Evolutionary conservation across 1,140 invertebrate genomes (phyloP), one percentile per base, ranked within the genome.

Genomic region (Danaus plexippus): DNA sequence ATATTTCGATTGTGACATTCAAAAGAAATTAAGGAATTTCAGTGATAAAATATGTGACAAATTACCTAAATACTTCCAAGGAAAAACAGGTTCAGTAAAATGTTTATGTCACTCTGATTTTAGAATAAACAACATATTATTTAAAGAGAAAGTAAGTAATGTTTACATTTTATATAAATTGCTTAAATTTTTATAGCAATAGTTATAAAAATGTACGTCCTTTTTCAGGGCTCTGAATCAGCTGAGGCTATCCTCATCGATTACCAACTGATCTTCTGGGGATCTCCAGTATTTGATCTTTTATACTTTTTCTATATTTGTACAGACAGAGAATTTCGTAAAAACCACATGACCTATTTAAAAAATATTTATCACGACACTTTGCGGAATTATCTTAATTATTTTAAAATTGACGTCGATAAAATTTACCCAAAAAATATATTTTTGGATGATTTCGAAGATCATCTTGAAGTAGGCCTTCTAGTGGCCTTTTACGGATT

Each of bases 91-190:
- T 1, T 51, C 53, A 50, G 58, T 60, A 11, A 61, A 59, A 9
- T 62, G 61, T 43, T 22, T 75, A 6, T 67, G 64, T 51, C 71
- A 75, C 18, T 64, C 65, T 47, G 73, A 75, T 40, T 71, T 59
- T 43, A 59, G 69, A 47, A 22, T 63, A 6, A 73, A 68, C 53
- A 69, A 73, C 52, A 57, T 75, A 9, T 47, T 75, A 43, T 50
- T 64, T 22, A 75, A 60, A 47, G 57, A 63, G 44, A 49, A 40
- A 6, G 59, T 65, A 53, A 65, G 63, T 61, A 57, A 43, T 43
- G 60, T 54, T 55, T 60, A 52, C 50, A 57, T 46, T 56, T 43
- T 54, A 50, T 59, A 32, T 32, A 32, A 32, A 32, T 32, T 4
- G 22, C 22, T 4, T 32, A 32, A 32, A 32, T 12, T 56, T 59